A percentile compares a stretch with the other conserved stretches of the same genome.
Evolutionary conservation across 1,140 invertebrate species (phyloP).

Genomic region (Leptinotarsa texana): DNA sequence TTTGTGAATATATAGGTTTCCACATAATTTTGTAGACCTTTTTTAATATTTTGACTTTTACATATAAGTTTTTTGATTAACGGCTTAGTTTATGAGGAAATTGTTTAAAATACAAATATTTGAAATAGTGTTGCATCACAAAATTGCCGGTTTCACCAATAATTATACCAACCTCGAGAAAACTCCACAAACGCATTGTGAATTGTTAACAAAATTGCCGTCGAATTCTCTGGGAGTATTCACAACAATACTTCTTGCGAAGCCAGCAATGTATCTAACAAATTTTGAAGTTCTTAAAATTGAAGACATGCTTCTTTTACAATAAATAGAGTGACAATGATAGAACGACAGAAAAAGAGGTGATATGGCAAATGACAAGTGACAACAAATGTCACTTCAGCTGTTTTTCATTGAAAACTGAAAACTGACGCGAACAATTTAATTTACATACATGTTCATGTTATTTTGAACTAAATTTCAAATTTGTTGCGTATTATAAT

Average conservation of each 20-base stretch:
- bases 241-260: slow-evolving; percentile 66
- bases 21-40: too few relatives aligned
- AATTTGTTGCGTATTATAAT: too few relatives aligned
- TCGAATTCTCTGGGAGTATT: slow-evolving; percentile 63
- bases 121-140: slow-evolving; percentile 18
- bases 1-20: too few relatives aligned
- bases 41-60: too few relatives aligned
- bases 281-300: slow-evolving; percentile 71
- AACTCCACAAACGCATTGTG: slow-evolving; percentile 56
- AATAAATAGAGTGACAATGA: not conserved
- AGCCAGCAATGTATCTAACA: slow-evolving; percentile 69
- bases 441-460: not conserved
- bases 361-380: too few relatives aligned
- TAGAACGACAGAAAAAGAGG: too few relatives aligned
- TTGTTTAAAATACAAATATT: not conserved
- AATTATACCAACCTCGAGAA: slow-evolving; percentile 57
- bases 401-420: too few relatives aligned
- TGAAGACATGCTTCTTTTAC: slow-evolving; percentile 60
- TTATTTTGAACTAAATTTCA: not conserved
- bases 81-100: too few relatives aligned
- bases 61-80: too few relatives aligned
- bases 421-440: not conserved
- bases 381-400: too few relatives aligned
- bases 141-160: not conserved
- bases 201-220: slow-evolving; percentile 56